phyloP scores from a whole-genome alignment of 2,888 invertebrate species.

The Perdita meconis region DNA sequence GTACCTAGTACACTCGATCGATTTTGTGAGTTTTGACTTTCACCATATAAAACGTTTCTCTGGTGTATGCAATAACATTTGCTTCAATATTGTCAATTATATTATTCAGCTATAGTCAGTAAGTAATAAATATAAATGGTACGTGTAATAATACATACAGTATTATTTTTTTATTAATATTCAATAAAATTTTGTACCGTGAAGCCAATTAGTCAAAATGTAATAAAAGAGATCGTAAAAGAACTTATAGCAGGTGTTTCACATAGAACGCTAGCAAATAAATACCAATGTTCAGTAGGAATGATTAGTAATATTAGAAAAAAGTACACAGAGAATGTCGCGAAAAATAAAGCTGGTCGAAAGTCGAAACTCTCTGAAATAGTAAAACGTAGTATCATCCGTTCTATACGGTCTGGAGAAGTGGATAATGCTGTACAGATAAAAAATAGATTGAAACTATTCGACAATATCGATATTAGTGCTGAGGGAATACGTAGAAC shows the following conservation, averaged over 20 bases:
- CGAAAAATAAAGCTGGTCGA: not conserved
- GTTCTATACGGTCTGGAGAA: not conserved
- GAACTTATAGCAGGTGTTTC: too few relatives aligned
- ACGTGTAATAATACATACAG: too few relatives aligned
- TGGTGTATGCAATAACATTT: too few relatives aligned
- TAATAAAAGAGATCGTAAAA: too few relatives aligned
- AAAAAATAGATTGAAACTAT: slow-evolving; percentile 1
- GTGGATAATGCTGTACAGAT: not conserved
- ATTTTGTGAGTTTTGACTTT: too few relatives aligned
- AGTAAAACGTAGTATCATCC: not conserved
- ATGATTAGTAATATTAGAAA: slow-evolving; percentile 1
- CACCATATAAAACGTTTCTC: too few relatives aligned
- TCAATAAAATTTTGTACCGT: too few relatives aligned
- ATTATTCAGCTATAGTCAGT: too few relatives aligned
- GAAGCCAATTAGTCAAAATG: too few relatives aligned
- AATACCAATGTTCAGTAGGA: not conserved
- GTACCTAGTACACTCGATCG: not conserved
- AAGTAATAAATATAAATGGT: too few relatives aligned
- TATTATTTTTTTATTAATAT: too few relatives aligned
- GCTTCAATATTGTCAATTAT: too few relatives aligned
- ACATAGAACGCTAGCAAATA: not conserved
- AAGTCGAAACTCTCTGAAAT: not conserved
- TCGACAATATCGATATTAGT: not conserved
- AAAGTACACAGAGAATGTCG: not conserved
- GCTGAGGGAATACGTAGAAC: not conserved